phyloP scores from a whole-genome alignment of 2,113 vertebrate species.

The Takifugu bimaculatus region DNA sequence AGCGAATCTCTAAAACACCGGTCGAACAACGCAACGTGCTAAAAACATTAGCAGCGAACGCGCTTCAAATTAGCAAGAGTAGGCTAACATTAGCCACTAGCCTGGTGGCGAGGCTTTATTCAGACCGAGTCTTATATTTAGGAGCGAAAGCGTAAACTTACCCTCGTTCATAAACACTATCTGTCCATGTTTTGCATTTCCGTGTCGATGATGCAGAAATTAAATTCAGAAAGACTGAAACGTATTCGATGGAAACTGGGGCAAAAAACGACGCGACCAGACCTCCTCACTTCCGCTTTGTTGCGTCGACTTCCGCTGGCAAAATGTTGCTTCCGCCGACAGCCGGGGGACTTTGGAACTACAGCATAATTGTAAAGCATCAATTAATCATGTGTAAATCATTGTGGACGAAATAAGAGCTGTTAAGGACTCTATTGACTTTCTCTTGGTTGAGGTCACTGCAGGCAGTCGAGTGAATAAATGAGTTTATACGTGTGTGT shows the following conservation, averaged over 20 bases:
- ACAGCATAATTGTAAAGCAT: neutral
- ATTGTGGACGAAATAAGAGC: no score
- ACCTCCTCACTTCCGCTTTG: constrained; percentile 49
- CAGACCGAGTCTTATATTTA: neutral
- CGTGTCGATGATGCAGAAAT: neutral
- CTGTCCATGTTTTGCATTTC: constrained; percentile 50
- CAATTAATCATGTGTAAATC: no score
- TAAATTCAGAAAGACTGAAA: neutral
- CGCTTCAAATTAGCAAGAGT: constrained; percentile 20
- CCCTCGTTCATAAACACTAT: constrained; percentile 50
- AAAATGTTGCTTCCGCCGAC: neutral
- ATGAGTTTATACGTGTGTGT: no score
- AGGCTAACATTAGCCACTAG: constrained; percentile 51
- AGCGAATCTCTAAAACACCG: neutral
- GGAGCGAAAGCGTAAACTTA: constrained; percentile 19
- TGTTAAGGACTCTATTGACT: no score
- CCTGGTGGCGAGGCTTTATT: no score
- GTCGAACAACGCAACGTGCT: constrained; percentile 18
- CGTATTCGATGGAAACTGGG: neutral
- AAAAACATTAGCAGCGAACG: constrained; percentile 62
- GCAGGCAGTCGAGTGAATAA: no score
- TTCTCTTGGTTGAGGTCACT: no score
- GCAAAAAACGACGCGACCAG: constrained; percentile 4
- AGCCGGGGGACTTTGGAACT: constrained; percentile 11
- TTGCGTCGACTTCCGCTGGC: constrained; percentile 34